Evolutionary conservation across 2,888 invertebrate species (phyloP).

Genomic region (Abscondita cerata): DNA sequence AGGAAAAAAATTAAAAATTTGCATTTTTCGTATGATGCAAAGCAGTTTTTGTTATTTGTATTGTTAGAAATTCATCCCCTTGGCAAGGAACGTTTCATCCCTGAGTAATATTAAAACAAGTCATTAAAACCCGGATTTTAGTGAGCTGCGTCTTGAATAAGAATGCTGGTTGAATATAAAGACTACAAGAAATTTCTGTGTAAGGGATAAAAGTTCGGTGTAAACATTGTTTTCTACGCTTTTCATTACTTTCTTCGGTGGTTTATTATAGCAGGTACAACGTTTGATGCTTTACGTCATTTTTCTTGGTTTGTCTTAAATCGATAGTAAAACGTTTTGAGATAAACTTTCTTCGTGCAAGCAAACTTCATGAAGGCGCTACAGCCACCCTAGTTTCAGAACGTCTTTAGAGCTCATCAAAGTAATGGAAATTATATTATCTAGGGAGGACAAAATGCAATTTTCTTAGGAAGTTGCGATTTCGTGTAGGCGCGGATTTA

Average conservation of each 20-base stretch:
- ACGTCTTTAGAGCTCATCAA: conserved; percentile 47
- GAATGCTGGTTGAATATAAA: conserved; percentile 17
- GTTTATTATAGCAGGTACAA: not conserved
- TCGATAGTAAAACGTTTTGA: conserved; percentile 13
- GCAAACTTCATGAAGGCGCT: conserved; percentile 11
- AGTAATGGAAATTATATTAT: conserved; percentile 54
- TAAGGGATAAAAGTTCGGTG: conserved; percentile 10
- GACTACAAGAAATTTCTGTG: conserved; percentile 18
- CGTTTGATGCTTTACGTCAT: not conserved
- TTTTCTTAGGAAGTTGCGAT: conserved; percentile 52
- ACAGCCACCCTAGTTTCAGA: conserved; percentile 19
- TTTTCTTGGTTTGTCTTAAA: conserved; percentile 4
- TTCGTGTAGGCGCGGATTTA: conserved; percentile 40
- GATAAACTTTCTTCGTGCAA: not conserved
- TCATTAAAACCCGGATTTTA: conserved; percentile 29
- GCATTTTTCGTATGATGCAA: conserved; percentile 15
- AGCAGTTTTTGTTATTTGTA: conserved; percentile 21
- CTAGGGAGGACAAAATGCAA: conserved; percentile 52
- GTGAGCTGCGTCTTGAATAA: conserved; percentile 23
- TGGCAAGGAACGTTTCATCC: conserved; percentile 14
- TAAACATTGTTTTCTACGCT: conserved; percentile 17
- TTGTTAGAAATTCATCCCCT: conserved; percentile 22
- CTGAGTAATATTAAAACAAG: conserved; percentile 31
- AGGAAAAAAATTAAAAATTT: not conserved
- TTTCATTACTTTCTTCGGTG: conserved; percentile 6